Base-by-base conservation (phyloP, 1,140 invertebrate genomes). In the Drosophila grimshawi region DNA sequence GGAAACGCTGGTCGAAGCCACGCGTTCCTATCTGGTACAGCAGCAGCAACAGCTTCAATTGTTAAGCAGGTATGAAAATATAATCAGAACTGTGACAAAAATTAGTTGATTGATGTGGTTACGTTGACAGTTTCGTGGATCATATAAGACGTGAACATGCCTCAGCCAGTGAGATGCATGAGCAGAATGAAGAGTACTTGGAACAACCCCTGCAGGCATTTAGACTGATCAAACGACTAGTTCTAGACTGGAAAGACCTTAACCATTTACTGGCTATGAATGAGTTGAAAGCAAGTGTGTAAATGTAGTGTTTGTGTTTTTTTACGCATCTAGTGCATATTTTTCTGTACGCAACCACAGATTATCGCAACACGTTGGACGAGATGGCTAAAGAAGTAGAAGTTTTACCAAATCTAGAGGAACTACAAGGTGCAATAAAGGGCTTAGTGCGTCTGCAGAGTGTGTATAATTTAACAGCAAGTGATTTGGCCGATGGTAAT, bases 121-220 rank as follows among this genome's bases (percentile, higher is more conserved):
- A 4, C 33, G 46, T 46, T 29, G 41, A 30, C 55, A 91, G 90
- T 39, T 92, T 90, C 64, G 57, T 91, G 37, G 57, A 69, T 8
- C 63, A 71, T 37, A 59, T 92, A 8, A 88, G 81, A 32, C 52
- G 30, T 2, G 81, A 92, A 30, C 91, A 92, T 71, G 45, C 37
- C 3, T 19, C 55, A 46, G 86, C 78, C 5, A 30, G 46, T 29
- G 43, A 62, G 0, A 32, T 45, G 27, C 60, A 41, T 29, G 41
- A 66, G 0, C 61, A 46, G 37, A 55, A 78, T 32, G 67, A 73
- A n/a, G 65, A 74, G 0, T 88, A 81, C 48, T 49, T 91, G 52
- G 74, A 78, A 0, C 79, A 92, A 29, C 91, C 91, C 3, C 49
- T 92, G 48, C 86, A 88, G 39, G 72, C 78, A 0, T 92, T 85